Base-by-base conservation (phyloP, 2,113 vertebrate species). In the Nerophis lumbriciformis region DNA sequence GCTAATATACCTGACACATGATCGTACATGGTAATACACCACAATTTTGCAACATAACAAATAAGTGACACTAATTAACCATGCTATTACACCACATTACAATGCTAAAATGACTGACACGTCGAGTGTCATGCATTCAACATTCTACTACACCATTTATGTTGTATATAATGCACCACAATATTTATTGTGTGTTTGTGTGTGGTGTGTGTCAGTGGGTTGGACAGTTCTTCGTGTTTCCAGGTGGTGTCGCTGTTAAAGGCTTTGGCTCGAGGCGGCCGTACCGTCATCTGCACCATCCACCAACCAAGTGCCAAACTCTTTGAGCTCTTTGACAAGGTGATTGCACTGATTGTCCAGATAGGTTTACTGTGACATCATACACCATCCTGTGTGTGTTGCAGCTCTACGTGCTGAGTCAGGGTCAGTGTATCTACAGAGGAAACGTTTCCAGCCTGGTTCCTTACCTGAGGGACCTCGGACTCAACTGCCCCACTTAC, bases 221-320 rank as follows among this genome's bases (percentile, higher is more conserved):
- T 98, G 88, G 96, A 98, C 85, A 97, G 95, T 3, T 90, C 93
- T 6, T 97, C 96, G 59, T 96, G 95, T 85, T 97, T 94, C 91
- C 96, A 98, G 87, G 96, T 99, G 71, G 93, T 97, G 9, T 99
- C 96, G 58, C 89, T 98, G 76, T 86, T 99, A 89, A 92, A 92
- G 53, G 95, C 94, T 53, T 87, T 99, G 83, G 96, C 96, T 48
- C 94, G 89, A 61, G 96, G 96, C 0, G 96, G 96, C 15, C 91
- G 96, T 4, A 99, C 96, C 9, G 90, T 99, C 84, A 95, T 99
- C 89, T 99, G 96, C 84, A 98, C 96, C 79, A 96, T 99, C 87
- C 96, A 99, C 85, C 96, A 99, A 77, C 96, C 96, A 74, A 98
- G 95, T n/a, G 96, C 94, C 81, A 97, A 95, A 82, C 94, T 99